phyloP scores from a whole-genome alignment of 2,888 invertebrate species.

The Monoplex corrugatus region DNA sequence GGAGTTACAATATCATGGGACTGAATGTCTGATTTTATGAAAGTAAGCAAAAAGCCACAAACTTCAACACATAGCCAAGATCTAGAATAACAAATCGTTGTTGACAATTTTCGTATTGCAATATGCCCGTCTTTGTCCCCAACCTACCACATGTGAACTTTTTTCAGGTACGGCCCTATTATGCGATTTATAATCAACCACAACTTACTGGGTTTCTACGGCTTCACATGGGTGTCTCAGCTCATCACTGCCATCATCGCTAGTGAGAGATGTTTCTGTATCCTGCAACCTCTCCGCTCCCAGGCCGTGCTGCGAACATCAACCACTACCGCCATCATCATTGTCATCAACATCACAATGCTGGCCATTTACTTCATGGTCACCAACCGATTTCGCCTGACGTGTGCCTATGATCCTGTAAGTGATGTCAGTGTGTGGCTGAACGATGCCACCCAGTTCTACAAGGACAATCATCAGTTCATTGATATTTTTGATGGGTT shows the following conservation, averaged over 20 bases:
- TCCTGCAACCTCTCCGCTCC: conserved; percentile 2
- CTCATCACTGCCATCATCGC: not conserved
- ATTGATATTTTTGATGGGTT: not conserved
- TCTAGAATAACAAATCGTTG: too few relatives aligned
- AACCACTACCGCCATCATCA: not conserved
- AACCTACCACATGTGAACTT: too few relatives aligned
- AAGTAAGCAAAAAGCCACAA: too few relatives aligned
- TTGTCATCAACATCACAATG: not conserved
- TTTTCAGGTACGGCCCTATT: not conserved
- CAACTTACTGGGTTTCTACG: not conserved
- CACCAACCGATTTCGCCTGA: not conserved
- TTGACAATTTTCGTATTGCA: too few relatives aligned
- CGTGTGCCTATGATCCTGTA: not conserved
- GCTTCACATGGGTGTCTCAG: not conserved
- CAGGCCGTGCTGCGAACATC: not conserved
- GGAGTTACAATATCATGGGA: too few relatives aligned
- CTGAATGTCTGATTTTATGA: too few relatives aligned
- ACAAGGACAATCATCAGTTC: not conserved
- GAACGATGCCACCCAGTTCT: not conserved
- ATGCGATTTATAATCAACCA: not conserved
- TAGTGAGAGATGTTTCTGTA: not conserved
- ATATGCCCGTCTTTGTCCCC: too few relatives aligned
- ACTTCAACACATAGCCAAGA: too few relatives aligned
- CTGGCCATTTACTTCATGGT: not conserved
- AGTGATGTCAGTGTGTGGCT: not conserved